Evolutionary conservation across 1,140 invertebrate species (phyloP), one percentile per base, ranked within the genome.

Genomic region (Nomia melanderi): DNA sequence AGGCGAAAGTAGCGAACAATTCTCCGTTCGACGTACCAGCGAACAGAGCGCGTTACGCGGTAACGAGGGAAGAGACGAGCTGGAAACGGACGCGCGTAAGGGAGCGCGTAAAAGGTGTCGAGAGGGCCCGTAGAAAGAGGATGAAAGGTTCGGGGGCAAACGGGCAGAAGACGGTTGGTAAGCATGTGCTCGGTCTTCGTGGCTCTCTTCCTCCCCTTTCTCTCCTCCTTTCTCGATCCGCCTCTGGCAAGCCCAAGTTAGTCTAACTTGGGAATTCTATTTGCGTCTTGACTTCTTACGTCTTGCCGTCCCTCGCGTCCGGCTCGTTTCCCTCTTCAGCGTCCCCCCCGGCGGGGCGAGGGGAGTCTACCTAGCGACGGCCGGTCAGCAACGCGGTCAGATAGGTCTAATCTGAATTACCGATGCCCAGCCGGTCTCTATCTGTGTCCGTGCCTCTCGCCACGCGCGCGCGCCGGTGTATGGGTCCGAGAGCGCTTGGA

Each of bases 201-300:
- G 82, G 73, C 74, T 85, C 87, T 83, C 81, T 81, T 85, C 75
- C 74, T 85, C 87, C 84, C 81, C 82, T 85, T 73, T 64, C 76
- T 64, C 76, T 64, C 44, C 54, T 27, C 53, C 57, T 74, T 65
- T 67, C 77, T 36, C 69, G 84, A 87, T 88, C 84, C 79, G 89
- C 83, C 89, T 89, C 73, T 78, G 88, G 90, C 88, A 85, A 86
- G 84, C 89, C 86, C 87, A n/a, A n/a, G 91, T 92, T 92, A 91
- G 91, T 88, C 90, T 92, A 92, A 92, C 88, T 89, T 89, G 87
- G 87, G 86, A 84, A 81, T 85, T 87, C 84, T 91, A 91, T 91
- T 91, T 91, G 80, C 87, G 90, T 91, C 90, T 90, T 89, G 89
- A 90, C 88, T 91, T 88, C 87, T 89, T 89, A 84, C 87, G 80